phyloP scores from a whole-genome alignment of 2,797 vertebrate genomes.

The Peromyscus nudipes region DNA sequence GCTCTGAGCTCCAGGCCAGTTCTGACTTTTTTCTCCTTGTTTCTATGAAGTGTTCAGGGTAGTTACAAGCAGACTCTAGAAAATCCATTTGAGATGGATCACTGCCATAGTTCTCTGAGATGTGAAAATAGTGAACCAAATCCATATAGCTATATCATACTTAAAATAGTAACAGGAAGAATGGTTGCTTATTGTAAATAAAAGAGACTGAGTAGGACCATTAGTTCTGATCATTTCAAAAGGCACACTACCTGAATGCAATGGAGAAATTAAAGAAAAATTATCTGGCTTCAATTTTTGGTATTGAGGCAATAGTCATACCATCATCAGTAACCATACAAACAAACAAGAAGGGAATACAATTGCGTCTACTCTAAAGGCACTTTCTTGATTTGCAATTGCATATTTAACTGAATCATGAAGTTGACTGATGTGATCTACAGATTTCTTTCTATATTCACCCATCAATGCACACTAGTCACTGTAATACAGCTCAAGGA shows the following conservation, averaged over 20 bases:
- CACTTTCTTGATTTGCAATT: slow-evolving; percentile 36
- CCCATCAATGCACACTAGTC: background rate
- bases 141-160: background rate
- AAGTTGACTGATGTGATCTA: background rate
- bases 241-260: background rate
- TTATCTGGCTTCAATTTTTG: background rate
- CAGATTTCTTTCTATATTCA: background rate
- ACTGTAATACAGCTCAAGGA: background rate
- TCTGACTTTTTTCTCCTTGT: slow-evolving; percentile 82
- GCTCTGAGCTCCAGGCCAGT: slow-evolving; percentile 79
- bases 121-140: slow-evolving; percentile 53
- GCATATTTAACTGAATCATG: slow-evolving; percentile 40
- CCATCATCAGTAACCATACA: background rate
- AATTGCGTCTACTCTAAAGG: background rate
- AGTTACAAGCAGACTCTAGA: slow-evolving; percentile 67
- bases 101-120: slow-evolving; percentile 45
- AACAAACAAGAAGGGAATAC: background rate
- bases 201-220: background rate
- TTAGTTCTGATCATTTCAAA: background rate
- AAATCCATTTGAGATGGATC: slow-evolving; percentile 76
- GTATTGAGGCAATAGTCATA: background rate
- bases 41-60: slow-evolving; percentile 74
- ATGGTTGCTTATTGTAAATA: background rate
- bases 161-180: slow-evolving; percentile 22
- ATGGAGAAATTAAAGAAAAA: slow-evolving; percentile 18